These are phyloP conservation scores for Chloropsis cyanopogon DNA, from an alignment of 2,113 vertebrate species.

Conservation along the genomic window DNA sequence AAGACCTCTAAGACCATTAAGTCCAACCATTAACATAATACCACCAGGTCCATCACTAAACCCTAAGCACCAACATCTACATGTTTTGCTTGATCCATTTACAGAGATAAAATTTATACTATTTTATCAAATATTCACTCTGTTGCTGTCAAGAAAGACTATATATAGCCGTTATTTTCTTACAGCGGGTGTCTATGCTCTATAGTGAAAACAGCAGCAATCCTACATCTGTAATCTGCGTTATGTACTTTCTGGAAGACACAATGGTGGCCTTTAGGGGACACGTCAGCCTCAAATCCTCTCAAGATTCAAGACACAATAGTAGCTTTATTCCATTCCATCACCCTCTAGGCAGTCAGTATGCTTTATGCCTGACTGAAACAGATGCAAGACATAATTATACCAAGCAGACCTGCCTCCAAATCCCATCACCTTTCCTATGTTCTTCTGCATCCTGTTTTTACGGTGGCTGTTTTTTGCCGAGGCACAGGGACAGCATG, in stretches of 20 bases:
- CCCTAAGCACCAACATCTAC: background rate
- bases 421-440: background rate
- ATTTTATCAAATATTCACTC: background rate
- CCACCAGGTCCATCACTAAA: background rate
- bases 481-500: fast-evolving
- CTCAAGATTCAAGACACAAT: background rate
- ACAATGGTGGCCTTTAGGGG: background rate
- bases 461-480: background rate
- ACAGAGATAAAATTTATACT: background rate
- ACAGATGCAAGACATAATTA: background rate
- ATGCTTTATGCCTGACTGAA: background rate
- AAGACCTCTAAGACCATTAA: background rate
- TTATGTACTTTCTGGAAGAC: background rate
- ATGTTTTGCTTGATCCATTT: background rate
- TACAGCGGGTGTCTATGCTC: background rate
- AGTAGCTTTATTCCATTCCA: background rate
- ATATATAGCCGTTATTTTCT: background rate
- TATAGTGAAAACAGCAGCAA: background rate
- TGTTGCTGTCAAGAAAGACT: background rate
- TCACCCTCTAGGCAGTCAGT: background rate
- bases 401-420: background rate
- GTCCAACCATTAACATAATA: background rate
- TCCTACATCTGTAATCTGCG: background rate
- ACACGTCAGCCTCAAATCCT: background rate
- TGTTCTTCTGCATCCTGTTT: background rate